Percentiles rank a stretch among this genome's conserved stretches.
These are phyloP conservation scores for Trachops cirrhosus DNA, from an alignment of 2,797 vertebrate genomes.

Conservation along the genomic window DNA sequence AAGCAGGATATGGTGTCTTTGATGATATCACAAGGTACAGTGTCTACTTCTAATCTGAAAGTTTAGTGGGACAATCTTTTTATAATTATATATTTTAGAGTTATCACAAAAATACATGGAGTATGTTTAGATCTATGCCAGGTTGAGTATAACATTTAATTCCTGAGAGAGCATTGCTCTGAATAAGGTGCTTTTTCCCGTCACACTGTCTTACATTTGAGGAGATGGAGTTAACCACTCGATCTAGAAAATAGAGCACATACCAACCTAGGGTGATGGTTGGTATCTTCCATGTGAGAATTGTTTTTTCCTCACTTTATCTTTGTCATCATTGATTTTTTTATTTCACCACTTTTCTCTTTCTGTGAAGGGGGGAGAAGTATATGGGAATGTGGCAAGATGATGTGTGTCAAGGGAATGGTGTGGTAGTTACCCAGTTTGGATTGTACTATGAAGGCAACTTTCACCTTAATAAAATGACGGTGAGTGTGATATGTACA, in stretches of 20 bases:
- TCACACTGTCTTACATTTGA: not conserved
- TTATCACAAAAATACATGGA: not conserved
- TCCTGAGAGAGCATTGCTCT: not conserved
- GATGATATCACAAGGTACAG: slow-evolving; percentile 97
- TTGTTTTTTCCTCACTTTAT: not conserved
- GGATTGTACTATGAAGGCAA: slow-evolving; percentile 97
- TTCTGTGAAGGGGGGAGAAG: slow-evolving; percentile 92
- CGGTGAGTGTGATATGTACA: slow-evolving; percentile 84
- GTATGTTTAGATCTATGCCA: not conserved
- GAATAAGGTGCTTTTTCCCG: not conserved
- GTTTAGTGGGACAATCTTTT: not conserved
- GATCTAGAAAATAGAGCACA: not conserved
- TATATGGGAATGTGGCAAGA: slow-evolving; percentile 99
- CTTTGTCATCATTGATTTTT: not conserved
- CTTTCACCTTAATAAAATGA: slow-evolving; percentile 97
- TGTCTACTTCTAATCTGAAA: not conserved
- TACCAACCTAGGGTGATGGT: not conserved
- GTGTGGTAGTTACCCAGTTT: slow-evolving; percentile 97
- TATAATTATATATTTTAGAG: not conserved
- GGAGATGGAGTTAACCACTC: not conserved
- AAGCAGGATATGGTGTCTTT: slow-evolving; percentile 96
- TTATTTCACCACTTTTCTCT: not conserved
- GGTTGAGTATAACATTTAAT: not conserved
- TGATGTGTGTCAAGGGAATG: slow-evolving; percentile 92
- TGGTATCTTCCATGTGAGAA: not conserved